phyloP scores from a whole-genome alignment of 2,797 vertebrate genomes.

The Ispidina picta region DNA sequence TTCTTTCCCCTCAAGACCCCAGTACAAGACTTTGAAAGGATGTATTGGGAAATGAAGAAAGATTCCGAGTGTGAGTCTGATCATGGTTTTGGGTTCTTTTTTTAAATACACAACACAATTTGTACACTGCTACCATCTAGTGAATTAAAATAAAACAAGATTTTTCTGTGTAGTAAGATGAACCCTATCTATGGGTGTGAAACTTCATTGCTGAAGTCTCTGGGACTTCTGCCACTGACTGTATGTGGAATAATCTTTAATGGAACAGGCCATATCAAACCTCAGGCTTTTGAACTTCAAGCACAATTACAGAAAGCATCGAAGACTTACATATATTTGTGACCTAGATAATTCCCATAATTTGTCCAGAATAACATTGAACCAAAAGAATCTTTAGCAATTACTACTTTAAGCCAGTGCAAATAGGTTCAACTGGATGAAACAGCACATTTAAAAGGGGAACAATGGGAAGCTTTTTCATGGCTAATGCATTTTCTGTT shows the following conservation, averaged over 20 bases:
- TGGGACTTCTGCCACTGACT: neutral
- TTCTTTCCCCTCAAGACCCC: neutral
- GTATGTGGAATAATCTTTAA: neutral
- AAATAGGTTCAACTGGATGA: neutral
- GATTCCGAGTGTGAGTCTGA: neutral
- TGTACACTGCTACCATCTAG: constrained; percentile 70
- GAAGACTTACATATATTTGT: constrained; percentile 4
- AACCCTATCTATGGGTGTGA: neutral
- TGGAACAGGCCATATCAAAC: neutral
- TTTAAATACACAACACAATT: neutral
- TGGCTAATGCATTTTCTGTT: neutral
- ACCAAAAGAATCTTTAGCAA: neutral
- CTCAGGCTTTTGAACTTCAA: constrained; percentile 19
- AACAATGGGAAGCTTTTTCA: neutral
- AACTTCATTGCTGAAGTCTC: neutral
- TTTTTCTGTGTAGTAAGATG: neutral
- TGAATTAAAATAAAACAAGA: constrained; percentile 32
- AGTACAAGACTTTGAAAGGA: neutral
- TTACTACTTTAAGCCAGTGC: neutral
- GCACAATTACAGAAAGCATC: neutral
- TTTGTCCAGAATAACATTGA: constrained; percentile 27
- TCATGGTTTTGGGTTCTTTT: neutral
- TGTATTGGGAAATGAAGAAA: neutral
- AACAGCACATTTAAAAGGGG: neutral
- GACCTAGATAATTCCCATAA: constrained; percentile 42